Percentiles rank a stretch among this genome's conserved stretches.
These are phyloP conservation scores for Chrysolina haemoptera DNA, from an alignment of 2,888 invertebrate species.

Conservation along the genomic window DNA sequence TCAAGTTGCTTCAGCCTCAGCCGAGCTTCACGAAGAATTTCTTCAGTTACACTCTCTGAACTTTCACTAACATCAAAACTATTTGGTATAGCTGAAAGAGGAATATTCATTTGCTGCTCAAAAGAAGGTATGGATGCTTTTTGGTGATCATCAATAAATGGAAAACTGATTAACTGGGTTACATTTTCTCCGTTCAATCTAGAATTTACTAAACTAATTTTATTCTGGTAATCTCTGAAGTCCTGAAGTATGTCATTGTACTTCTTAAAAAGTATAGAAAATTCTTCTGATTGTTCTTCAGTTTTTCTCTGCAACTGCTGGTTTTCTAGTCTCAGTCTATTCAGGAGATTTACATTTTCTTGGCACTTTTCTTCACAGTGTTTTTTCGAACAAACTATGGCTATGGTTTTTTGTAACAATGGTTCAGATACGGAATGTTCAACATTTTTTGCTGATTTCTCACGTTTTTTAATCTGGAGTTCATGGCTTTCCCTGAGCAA, in stretches of 20 bases:
- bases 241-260: constrained; percentile 52
- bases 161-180: background rate
- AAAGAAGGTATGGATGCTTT: background rate
- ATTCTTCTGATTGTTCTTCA: constrained; percentile 45
- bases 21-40: constrained; percentile 72
- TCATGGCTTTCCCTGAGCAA: constrained; percentile 35
- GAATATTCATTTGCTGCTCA: background rate
- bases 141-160: background rate
- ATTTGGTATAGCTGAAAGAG: constrained; percentile 25
- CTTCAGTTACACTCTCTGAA: constrained; percentile 66
- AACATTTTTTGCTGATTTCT: constrained; percentile 23
- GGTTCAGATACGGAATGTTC: constrained; percentile 27
- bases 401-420: constrained; percentile 16
- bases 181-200: constrained; percentile 30
- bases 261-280: constrained; percentile 42
- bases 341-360: constrained; percentile 27
- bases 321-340: constrained; percentile 35
- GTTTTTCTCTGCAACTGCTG: constrained; percentile 34
- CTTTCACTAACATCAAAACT: constrained; percentile 56
- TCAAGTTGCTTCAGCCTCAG: constrained; percentile 72
- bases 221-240: constrained; percentile 52
- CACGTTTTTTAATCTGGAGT: constrained; percentile 25
- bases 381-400: constrained; percentile 14
- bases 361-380: constrained; percentile 38
- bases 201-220: constrained; percentile 51